Evolutionary conservation across 1,140 invertebrate species (phyloP).

Genomic region (Drosophila malerkotliana): DNA sequence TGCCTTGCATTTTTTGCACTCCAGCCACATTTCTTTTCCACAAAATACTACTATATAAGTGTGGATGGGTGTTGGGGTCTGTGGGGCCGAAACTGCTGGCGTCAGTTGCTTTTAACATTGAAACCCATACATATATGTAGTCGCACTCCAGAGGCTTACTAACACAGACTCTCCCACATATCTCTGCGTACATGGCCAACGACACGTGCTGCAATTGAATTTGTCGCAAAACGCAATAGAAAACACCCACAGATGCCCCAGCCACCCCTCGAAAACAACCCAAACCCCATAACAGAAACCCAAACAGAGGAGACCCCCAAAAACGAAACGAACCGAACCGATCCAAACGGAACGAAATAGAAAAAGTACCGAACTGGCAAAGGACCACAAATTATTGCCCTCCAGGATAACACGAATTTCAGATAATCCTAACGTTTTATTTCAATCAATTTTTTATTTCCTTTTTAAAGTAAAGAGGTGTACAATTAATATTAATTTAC

Average conservation of each 20-base stretch:
- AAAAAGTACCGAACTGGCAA: constrained; percentile 16
- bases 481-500: not conserved
- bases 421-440: constrained; percentile 25
- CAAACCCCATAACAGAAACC: not conserved
- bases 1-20: constrained; percentile 76
- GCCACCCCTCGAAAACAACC: not conserved
- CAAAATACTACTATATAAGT: constrained; percentile 72
- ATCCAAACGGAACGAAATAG: constrained; percentile 15
- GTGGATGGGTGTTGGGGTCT: constrained; percentile 33
- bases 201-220: constrained; percentile 80
- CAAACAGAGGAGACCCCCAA: not conserved
- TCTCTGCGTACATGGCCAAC: constrained; percentile 63
- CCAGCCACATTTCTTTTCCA: constrained; percentile 68
- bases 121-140: constrained; percentile 4
- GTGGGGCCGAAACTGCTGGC: constrained; percentile 66
- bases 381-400: constrained; percentile 20
- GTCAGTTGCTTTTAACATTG: constrained; percentile 76
- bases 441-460: not conserved
- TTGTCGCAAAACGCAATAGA: constrained; percentile 77
- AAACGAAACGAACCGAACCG: constrained; percentile 2
- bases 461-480: not conserved
- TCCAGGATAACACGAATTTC: constrained; percentile 18
- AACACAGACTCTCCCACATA: constrained; percentile 29
- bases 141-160: constrained; percentile 36
- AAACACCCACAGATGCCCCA: constrained; percentile 65